A percentile compares a stretch with the other conserved stretches of the same genome.
phyloP scores from a whole-genome alignment of 1,140 invertebrate genomes.

The Drosophila pachea region DNA sequence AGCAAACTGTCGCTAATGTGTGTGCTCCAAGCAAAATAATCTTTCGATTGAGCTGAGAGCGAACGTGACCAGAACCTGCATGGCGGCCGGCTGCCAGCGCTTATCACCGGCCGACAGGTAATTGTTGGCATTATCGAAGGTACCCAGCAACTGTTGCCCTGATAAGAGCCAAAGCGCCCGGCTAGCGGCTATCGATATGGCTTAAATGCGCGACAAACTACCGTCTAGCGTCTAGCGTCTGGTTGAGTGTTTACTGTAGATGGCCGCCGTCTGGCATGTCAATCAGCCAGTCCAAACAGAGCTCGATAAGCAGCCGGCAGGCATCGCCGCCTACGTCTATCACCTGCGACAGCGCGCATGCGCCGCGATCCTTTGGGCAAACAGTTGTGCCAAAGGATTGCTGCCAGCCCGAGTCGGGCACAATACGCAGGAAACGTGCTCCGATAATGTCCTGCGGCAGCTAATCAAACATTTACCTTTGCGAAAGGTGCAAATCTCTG shows the following conservation, averaged over 20 bases:
- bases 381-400: constrained; percentile 33
- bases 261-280: constrained; percentile 30
- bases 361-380: constrained; percentile 34
- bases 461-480: constrained; percentile 74
- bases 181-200: constrained; percentile 6
- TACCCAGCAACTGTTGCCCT: constrained; percentile 15
- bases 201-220: constrained; percentile 18
- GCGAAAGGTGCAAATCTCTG: constrained; percentile 63
- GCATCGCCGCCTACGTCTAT: constrained; percentile 28
- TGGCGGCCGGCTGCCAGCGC: not conserved
- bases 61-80: constrained; percentile 41
- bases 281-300: constrained; percentile 34
- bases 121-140: constrained; percentile 30
- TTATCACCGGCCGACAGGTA: constrained; percentile 32
- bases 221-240: constrained; percentile 12
- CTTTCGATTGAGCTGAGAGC: not conserved
- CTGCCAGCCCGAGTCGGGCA: not conserved
- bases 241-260: constrained; percentile 10
- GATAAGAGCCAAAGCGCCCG: constrained; percentile 20
- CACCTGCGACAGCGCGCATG: constrained; percentile 34
- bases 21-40: not conserved
- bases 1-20: constrained; percentile 46
- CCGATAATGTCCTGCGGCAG: constrained; percentile 39
- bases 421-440: constrained; percentile 33
- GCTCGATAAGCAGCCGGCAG: constrained; percentile 41